These are phyloP conservation scores for Mesembrinibis cayennensis DNA, from an alignment of 2,113 vertebrate species.

Conservation along the genomic window DNA sequence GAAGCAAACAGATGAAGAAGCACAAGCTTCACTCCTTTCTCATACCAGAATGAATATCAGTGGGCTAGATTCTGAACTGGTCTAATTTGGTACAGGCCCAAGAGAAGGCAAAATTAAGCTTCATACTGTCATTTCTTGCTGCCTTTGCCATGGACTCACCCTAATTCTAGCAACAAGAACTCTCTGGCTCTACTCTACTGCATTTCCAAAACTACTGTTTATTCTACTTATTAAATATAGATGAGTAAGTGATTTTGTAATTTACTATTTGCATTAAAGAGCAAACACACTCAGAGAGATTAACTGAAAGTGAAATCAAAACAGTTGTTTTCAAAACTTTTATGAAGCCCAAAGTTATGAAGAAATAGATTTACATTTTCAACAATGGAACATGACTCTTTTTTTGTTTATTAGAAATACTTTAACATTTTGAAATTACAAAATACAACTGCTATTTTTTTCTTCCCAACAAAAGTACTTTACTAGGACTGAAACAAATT, in stretches of 20 bases:
- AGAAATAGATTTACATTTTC: not conserved
- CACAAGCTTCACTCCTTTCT: not conserved
- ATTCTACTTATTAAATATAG: not conserved
- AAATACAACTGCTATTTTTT: not conserved
- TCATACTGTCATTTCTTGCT: not conserved
- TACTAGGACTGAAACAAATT: not conserved
- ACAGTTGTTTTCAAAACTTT: not conserved
- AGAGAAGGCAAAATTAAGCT: not conserved
- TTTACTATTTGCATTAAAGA: not conserved
- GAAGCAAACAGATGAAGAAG: not conserved
- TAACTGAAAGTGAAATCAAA: not conserved
- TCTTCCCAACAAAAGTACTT: not conserved
- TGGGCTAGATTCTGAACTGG: not conserved
- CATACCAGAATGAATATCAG: not conserved
- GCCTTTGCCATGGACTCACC: not conserved
- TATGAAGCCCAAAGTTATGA: not conserved
- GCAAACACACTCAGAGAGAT: not conserved
- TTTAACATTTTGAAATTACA: not conserved
- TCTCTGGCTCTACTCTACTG: not conserved
- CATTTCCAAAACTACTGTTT: not conserved
- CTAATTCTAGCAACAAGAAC: not conserved
- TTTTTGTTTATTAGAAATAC: not conserved
- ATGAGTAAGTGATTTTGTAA: not conserved
- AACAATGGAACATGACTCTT: not conserved
- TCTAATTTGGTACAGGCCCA: not conserved